Evolutionary conservation across 64 coral and sea anemone genomes (phyloP).

Genomic region (Porites lutea): DNA sequence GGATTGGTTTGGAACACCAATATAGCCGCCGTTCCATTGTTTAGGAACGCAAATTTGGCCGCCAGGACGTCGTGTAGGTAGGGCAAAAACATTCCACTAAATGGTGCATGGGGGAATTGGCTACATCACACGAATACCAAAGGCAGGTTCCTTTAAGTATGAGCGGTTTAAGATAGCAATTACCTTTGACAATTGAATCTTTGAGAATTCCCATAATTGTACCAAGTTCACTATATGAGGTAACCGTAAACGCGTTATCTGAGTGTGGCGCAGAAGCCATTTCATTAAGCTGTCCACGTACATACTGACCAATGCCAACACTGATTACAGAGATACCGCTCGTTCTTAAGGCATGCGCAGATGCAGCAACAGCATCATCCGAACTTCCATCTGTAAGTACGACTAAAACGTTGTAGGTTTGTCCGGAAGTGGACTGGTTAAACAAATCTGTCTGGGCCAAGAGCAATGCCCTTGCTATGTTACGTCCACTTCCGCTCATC

Average conservation of each 20-base stretch:
- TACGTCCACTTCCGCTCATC: background rate
- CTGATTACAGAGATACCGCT: background rate
- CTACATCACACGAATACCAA: background rate
- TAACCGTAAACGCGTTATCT: background rate
- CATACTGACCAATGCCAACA: background rate
- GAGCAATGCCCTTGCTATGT: background rate
- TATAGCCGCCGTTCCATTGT: too few species aligned
- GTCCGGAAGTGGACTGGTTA: background rate
- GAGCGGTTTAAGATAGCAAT: background rate
- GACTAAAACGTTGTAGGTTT: background rate
- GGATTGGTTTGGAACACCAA: too few species aligned
- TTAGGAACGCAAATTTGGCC: too few species aligned
- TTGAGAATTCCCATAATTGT: background rate
- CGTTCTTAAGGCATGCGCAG: background rate
- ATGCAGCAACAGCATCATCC: background rate
- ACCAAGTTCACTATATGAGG: background rate
- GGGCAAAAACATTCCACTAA: too few species aligned
- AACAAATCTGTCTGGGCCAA: background rate
- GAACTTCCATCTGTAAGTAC: background rate
- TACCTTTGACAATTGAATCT: background rate
- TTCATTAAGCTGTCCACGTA: background rate
- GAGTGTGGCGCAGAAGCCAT: slow-evolving; percentile 31
- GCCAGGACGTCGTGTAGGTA: too few species aligned
- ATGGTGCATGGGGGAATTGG: too few species aligned
- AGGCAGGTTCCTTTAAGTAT: too few species aligned